Base-by-base conservation (phyloP, 2,113 vertebrate species). In the Percina caprodes region DNA sequence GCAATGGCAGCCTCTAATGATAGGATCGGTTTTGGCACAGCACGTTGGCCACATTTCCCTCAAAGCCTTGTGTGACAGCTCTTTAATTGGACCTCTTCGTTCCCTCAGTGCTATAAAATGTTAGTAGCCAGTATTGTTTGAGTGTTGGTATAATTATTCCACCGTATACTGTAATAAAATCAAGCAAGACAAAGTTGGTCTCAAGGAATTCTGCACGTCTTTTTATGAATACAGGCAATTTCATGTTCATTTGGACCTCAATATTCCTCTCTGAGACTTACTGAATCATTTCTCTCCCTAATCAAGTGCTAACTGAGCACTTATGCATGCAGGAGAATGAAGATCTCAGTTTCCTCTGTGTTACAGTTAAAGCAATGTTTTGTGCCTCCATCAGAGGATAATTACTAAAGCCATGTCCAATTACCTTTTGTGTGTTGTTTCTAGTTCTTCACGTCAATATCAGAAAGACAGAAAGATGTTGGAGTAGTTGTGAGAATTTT, bases 61-160 rank as follows among this genome's bases (percentile, higher is more conserved):
- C 83, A 92, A 89, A 92, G 91, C 87, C 74, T 73, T 69, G 69
- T 88, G 90, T 92, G 91, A 91, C 92, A 90, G 89, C 71, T 76
- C 91, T 91, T 91, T 94, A 93, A 93, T 94, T 94, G 92, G 91
- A 91, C 88, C 80, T 70, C 86, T 80, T 33, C 66, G 61, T 77
- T 88, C 79, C 77, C 79, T 78, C 77, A 45, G 81, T 58, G 84
- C 88, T 86, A 62, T 83, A 83, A 87, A 82, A 83, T 86, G 84
- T 78, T 90, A 85, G 84, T 79, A 80, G 77, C 76, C 62, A 24
- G 67, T 74, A 84, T 80, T 86, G 84, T 86, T 54, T 66, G 85
- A 77, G 71, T 89, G 80, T 80, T 90, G 79, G 66, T 78, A 72
- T 89, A 92, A 94, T 94, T 94, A 90, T 86, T 83, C 88, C 39